Percentiles rank a stretch among this genome's conserved stretches.
Conservation (phyloP, 37 sponge, comb jelly and placozoan species). For the Mnemiopsis leidyi region DNA sequence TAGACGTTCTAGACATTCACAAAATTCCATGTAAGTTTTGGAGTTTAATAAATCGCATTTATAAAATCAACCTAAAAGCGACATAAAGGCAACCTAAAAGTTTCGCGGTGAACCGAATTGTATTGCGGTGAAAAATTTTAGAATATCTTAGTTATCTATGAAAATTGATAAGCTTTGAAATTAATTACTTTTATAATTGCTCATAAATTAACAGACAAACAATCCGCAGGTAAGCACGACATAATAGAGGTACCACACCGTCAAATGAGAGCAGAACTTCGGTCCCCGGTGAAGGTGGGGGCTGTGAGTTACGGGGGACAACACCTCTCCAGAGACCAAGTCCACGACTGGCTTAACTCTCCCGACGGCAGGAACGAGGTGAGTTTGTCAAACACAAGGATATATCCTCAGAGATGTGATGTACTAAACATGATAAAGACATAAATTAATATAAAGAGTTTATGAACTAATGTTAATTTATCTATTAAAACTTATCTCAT, state of each 20-base stretch:
- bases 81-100: no score
- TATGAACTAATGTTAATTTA: not conserved
- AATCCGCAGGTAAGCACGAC: slow-evolving; percentile 10
- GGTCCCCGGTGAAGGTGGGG: not conserved
- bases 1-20: not conserved
- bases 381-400: no score
- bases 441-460: not conserved
- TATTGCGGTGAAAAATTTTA: no score
- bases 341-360: slow-evolving; percentile 13
- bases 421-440: not conserved
- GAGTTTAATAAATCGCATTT: no score
- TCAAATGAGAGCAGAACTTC: not conserved
- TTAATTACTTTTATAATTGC: no score
- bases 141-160: no score
- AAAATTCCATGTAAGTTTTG: slow-evolving; percentile 15
- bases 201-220: no score
- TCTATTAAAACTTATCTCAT: not conserved
- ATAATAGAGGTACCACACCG: not conserved
- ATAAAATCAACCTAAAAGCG: no score
- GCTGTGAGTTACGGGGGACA: not conserved
- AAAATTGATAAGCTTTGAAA: no score
- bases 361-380: slow-evolving; percentile 33
- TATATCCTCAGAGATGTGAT: no score
- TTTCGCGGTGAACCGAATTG: no score
- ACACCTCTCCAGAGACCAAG: not conserved